Conservation (phyloP, 1,140 invertebrate genomes). For the Tetragnatha versicolor region DNA sequence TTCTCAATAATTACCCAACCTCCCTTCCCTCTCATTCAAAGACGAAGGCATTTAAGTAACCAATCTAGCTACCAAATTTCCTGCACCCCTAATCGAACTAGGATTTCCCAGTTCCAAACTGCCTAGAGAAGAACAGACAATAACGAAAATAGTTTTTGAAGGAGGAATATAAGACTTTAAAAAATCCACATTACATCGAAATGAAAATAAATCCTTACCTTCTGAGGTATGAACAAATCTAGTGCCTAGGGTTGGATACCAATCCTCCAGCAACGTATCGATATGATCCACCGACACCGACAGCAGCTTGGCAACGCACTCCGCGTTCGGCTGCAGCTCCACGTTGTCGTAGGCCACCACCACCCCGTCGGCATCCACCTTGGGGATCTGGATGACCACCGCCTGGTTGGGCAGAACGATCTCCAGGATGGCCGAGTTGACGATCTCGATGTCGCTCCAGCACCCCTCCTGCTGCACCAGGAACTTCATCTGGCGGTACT, state of each 20-base stretch:
- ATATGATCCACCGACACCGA: constrained; percentile 95
- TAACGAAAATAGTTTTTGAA: too few species aligned
- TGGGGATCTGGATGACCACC: constrained; percentile 57
- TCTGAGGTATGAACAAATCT: constrained; percentile 97
- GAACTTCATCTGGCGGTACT: constrained; percentile 62
- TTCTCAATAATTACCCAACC: too few species aligned
- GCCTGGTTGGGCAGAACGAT: constrained; percentile 66
- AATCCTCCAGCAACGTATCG: constrained; percentile 95
- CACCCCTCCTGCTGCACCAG: constrained; percentile 71
- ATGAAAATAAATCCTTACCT: constrained; percentile 71
- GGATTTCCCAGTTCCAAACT: too few species aligned
- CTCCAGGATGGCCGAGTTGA: constrained; percentile 83
- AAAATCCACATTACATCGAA: not conserved
- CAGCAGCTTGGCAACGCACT: constrained; percentile 83
- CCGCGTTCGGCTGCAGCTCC: constrained; percentile 76
- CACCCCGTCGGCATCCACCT: constrained; percentile 42
- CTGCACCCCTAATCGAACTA: too few species aligned
- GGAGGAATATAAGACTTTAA: too few species aligned
- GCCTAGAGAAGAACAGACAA: too few species aligned
- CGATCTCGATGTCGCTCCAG: constrained; percentile 85
- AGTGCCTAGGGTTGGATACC: constrained; percentile 95
- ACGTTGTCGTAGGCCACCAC: constrained; percentile 65
- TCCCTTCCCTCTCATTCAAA: too few species aligned
- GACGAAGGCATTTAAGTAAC: too few species aligned
- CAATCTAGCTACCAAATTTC: too few species aligned